phyloP scores from a whole-genome alignment of 2,888 invertebrate genomes.

The Zygogramma bicolorata region DNA sequence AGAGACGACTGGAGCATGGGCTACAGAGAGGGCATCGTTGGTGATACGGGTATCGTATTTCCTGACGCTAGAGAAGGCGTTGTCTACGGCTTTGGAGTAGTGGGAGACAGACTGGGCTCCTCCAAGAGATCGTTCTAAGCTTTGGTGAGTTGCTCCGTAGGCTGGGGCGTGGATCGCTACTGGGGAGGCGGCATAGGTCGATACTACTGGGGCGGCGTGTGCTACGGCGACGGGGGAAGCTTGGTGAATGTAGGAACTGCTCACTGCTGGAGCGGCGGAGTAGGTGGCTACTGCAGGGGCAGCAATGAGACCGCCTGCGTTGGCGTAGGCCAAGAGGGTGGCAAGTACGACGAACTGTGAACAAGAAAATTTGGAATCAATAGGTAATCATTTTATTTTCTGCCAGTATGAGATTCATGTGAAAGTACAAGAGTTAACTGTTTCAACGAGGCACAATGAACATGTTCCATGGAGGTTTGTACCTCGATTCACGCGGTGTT shows the following conservation, averaged over 20 bases:
- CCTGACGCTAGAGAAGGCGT: conserved; percentile 73
- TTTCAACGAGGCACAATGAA: no score
- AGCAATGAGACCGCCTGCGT: conserved; percentile 70
- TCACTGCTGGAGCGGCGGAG: conserved; percentile 51
- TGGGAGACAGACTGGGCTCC: conserved; percentile 70
- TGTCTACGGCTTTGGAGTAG: conserved; percentile 71
- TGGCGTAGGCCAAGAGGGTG: conserved; percentile 72
- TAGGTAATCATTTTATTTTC: background rate
- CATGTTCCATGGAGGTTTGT: no score
- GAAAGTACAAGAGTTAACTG: no score
- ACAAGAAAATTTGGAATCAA: background rate
- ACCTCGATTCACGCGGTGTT: no score
- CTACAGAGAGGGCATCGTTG: conserved; percentile 69
- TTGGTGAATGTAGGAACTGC: conserved; percentile 49
- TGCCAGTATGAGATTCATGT: no score
- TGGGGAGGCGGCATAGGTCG: conserved; percentile 40
- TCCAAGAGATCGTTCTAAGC: conserved; percentile 71
- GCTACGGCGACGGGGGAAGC: conserved; percentile 37
- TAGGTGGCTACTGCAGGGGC: conserved; percentile 50
- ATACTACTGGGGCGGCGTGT: conserved; percentile 38
- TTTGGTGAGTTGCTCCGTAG: conserved; percentile 69
- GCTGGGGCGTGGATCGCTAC: conserved; percentile 58
- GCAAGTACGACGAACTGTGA: conserved; percentile 70
- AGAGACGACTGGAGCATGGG: conserved; percentile 31
- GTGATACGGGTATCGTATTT: conserved; percentile 72